These are phyloP conservation scores for Clarias pachynema DNA, from an alignment of 2,797 vertebrate genomes.

Conservation along the genomic window DNA sequence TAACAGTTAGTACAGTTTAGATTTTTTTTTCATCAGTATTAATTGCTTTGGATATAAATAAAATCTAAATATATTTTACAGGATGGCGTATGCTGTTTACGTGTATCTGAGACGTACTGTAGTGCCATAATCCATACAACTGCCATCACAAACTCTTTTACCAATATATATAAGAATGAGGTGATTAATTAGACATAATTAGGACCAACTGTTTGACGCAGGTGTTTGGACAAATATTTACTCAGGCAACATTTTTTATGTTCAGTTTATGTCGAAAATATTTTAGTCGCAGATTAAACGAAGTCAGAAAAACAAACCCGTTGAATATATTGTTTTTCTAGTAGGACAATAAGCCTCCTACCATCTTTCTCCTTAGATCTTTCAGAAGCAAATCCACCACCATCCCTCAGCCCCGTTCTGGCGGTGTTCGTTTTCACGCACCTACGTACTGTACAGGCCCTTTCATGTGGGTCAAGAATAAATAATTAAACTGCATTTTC, in stretches of 20 bases:
- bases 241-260: not conserved
- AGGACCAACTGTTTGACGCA: slow-evolving; percentile 15
- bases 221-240: slow-evolving; percentile 28
- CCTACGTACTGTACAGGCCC: slow-evolving; percentile 39
- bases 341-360: not conserved
- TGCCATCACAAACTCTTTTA: not conserved
- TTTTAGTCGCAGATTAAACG: slow-evolving; percentile 5
- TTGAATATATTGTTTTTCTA: not conserved
- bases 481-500: slow-evolving; percentile 78
- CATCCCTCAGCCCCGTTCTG: slow-evolving; percentile 51
- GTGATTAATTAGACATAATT: slow-evolving; percentile 19
- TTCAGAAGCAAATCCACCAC: slow-evolving; percentile 45
- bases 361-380: slow-evolving; percentile 21
- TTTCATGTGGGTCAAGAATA: slow-evolving; percentile 71
- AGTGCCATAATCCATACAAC: not conserved
- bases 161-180: not conserved
- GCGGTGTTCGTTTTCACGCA: slow-evolving; percentile 59
- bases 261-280: not conserved
- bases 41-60: not conserved
- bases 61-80: not conserved
- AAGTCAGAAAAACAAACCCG: not conserved
- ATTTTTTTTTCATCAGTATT: no score
- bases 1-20: not conserved
- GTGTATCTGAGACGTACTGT: no score
- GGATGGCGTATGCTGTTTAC: not conserved